Evolutionary conservation across 2,113 vertebrate genomes (phyloP), one percentile per base, ranked within the genome.

Genomic region (Chaenocephalus aceratus): DNA sequence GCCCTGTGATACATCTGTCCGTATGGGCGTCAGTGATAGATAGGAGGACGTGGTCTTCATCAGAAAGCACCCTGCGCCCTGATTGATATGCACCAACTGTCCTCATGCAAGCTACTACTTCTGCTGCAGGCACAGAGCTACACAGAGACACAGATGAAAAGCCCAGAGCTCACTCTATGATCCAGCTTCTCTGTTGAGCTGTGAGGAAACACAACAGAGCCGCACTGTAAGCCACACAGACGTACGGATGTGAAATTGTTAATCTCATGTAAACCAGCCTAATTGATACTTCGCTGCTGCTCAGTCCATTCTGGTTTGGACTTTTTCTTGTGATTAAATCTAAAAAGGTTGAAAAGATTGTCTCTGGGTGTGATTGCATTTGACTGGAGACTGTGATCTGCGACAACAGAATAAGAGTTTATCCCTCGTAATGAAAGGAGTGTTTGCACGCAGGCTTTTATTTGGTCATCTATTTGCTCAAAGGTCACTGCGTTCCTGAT

Each of bases 71-170:
- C 62, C 76, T 41, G 62, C 3, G 15, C 60, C 63, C 71, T 88
- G 89, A 91, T 94, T 94, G 90, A 92, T 90, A 93, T 93, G 89
- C 92, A 89, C 84, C 82, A 64, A 82, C 83, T 82, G 87, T 93
- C 87, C 73, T 89, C 79, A 83, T 75, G 82, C 62, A 91, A 80
- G 82, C 84, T 70, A 72, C 70, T 75, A 60, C 82, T 80, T 52
- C 69, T 77, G 48, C 48, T 51, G 44, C 70, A 79, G 61, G 61
- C 75, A 80, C 36, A 79, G 53, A 84, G 76, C 86, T 80, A 58
- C 76, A 23, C 64, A 86, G 78, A 83, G 80, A 73, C 67, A 66
- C 21, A 80, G 85, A 93, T 91, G 76, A 89, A 88, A 90, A 88
- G 74, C 90, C 75, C 80, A 69, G 59, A 75, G 91, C 88, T 78